Base-by-base conservation (phyloP, 2,888 invertebrate species). In the Maniola hyperantus region DNA sequence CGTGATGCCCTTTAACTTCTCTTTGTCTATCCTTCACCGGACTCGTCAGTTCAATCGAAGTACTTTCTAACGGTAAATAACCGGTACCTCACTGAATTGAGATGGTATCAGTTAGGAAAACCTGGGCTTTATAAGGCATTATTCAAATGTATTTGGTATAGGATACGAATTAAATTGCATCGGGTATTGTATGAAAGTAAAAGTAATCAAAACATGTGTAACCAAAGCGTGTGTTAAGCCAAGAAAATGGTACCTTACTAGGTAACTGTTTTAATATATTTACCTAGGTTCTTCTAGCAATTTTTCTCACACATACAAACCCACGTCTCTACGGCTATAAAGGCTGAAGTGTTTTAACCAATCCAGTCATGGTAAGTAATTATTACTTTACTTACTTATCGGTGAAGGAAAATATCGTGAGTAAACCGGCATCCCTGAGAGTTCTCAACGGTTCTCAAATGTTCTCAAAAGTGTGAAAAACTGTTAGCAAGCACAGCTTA, bases 1-100 rank as follows among this genome's bases (percentile, higher is more conserved):
- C 83, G 76, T 79, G 68, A 58, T 76, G 83, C 86, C 84, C 87
- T 81, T 73, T 81, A 83, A 78, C 82, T 71, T 64, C 57, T 42
- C 58, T 60, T 68, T 66, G 64, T 66, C 58, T 15, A 58, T 64
- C 61, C 48, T 48, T 66, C 64, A 53, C 54, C 66, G 65, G 57
- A 15, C 15, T 58, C 51, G 15, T 42, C 48, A 59, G 58, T 59
- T 48, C 34, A 42, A 36, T 51, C 10, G 50, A 15, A 8, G 26
- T 50, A 46, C 65, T 65, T 65, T 65, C 65, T 54, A 65, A 54
- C 60, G 44, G 51, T 46, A 58, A 15, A 54, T 54, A 42, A 39
- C 57, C 6, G 18, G 57, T 57, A 42, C 57, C 20, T 42, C 6
- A 39, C 46, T 18, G 48, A 36, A 26, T 65, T 48, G 50, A 34